A percentile compares a stretch with the other conserved stretches of the same genome.
Conservation (phyloP, 2,888 invertebrate species). For the Eurytoma californica region DNA sequence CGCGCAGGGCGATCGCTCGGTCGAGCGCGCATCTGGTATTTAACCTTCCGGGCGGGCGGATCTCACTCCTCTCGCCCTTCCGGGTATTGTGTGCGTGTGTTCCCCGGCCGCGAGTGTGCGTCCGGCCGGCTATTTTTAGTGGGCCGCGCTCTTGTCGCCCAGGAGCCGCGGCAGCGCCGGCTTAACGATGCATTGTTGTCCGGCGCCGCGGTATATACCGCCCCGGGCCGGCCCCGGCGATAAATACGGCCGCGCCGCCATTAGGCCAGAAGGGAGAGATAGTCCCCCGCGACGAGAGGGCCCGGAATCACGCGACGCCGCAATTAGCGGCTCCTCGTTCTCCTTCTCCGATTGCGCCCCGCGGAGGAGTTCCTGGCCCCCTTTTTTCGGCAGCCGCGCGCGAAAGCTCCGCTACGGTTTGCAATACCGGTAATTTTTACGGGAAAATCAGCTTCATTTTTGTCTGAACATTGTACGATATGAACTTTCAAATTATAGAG, state of each 20-base stretch:
- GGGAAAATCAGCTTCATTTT: no score
- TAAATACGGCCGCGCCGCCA: constrained; percentile 59
- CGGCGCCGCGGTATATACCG: constrained; percentile 65
- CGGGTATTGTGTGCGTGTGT: constrained; percentile 67
- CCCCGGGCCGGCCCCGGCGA: constrained; percentile 59
- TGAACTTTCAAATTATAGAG: no score
- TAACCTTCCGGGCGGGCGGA: constrained; percentile 63
- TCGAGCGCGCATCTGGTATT: constrained; percentile 59
- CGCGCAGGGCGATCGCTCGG: no score
- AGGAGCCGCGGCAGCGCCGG: constrained; percentile 52
- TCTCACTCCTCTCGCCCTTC: constrained; percentile 61
- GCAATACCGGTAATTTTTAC: no score
- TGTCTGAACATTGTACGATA: no score
- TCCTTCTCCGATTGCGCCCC: neutral
- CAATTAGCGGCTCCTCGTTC: neutral
- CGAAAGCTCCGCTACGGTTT: neutral
- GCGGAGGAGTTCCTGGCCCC: neutral
- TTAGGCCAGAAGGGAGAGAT: constrained; percentile 5
- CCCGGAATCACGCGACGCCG: neutral
- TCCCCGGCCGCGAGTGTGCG: neutral
- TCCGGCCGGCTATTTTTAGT: constrained; percentile 44
- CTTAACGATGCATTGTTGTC: constrained; percentile 73
- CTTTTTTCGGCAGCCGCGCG: neutral
- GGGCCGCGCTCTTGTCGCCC: constrained; percentile 8
- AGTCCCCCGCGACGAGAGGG: neutral